phyloP scores from a whole-genome alignment of 2,113 vertebrate genomes.

The Perccottus glenii region DNA sequence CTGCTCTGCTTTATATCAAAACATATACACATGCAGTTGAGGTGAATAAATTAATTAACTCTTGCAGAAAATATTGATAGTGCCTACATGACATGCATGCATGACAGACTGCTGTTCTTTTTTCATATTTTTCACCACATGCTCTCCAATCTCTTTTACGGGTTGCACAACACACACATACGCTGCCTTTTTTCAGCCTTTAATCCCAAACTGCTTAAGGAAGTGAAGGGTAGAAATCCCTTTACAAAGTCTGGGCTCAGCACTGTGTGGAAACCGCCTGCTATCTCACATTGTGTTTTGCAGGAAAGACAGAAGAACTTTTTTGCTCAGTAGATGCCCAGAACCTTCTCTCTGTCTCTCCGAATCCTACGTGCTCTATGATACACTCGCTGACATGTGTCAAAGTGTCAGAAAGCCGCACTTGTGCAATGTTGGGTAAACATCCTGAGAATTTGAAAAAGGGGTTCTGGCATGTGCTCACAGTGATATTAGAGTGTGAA shows the following conservation, averaged over 20 bases:
- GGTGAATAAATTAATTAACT: no score
- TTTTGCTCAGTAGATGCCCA: constrained; percentile 35
- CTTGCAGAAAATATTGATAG: no score
- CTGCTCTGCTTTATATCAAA: no score
- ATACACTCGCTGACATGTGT: constrained; percentile 58
- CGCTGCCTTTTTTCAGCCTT: constrained; percentile 70
- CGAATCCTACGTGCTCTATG: constrained; percentile 11
- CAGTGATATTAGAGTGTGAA: background rate
- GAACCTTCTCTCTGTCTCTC: constrained; percentile 27
- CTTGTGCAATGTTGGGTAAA: constrained; percentile 40
- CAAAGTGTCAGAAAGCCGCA: constrained; percentile 39
- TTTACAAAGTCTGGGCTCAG: constrained; percentile 76
- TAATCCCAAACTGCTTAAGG: constrained; percentile 80
- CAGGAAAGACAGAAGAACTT: constrained; percentile 37
- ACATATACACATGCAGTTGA: no score
- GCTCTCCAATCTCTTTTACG: constrained; percentile 1
- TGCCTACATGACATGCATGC: background rate
- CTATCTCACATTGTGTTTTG: constrained; percentile 59
- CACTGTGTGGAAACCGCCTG: constrained; percentile 61
- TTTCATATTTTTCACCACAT: constrained; percentile 2
- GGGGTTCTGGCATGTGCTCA: constrained; percentile 10
- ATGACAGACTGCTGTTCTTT: background rate
- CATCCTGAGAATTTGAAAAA: constrained; percentile 26
- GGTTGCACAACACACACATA: constrained; percentile 23
- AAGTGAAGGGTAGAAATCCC: constrained; percentile 77